These are phyloP conservation scores for Hemiscyllium ocellatum DNA, from an alignment of 2,113 vertebrate species.

Conservation along the genomic window DNA sequence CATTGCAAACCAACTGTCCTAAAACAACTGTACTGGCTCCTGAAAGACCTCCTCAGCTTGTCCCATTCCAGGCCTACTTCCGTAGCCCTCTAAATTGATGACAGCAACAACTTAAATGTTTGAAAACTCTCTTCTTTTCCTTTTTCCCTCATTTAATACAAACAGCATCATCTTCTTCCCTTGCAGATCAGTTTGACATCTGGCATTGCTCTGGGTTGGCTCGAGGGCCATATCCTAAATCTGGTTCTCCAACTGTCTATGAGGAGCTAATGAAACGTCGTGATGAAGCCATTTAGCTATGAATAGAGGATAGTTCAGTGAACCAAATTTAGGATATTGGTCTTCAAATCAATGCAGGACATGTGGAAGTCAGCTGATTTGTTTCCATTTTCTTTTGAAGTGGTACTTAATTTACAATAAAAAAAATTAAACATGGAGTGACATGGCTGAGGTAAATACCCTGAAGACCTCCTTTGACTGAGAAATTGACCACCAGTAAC, in stretches of 20 bases:
- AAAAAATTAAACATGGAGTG: neutral
- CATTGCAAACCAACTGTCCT: too few relatives aligned
- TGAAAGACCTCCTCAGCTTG: too few relatives aligned
- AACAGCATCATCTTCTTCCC: neutral
- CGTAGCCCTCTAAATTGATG: neutral
- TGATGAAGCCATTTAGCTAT: neutral
- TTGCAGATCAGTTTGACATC: neutral
- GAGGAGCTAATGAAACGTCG: neutral
- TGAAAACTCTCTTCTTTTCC: neutral
- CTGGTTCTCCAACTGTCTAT: constrained; percentile 6
- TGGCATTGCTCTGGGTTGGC: neutral
- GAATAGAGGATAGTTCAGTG: neutral
- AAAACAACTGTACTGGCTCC: too few relatives aligned
- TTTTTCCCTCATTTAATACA: neutral
- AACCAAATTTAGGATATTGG: neutral
- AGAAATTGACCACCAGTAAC: too few relatives aligned
- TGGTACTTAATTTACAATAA: neutral
- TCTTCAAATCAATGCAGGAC: neutral
- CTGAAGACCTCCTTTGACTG: neutral
- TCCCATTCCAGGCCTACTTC: too few relatives aligned
- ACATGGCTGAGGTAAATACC: neutral
- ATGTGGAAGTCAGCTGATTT: neutral
- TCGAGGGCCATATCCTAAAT: neutral
- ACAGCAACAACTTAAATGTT: constrained; percentile 35
- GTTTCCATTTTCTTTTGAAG: neutral